A percentile compares a stretch with the other conserved stretches of the same genome.
Conservation (phyloP, 2,797 vertebrate genomes). For the Cuculus canorus region DNA sequence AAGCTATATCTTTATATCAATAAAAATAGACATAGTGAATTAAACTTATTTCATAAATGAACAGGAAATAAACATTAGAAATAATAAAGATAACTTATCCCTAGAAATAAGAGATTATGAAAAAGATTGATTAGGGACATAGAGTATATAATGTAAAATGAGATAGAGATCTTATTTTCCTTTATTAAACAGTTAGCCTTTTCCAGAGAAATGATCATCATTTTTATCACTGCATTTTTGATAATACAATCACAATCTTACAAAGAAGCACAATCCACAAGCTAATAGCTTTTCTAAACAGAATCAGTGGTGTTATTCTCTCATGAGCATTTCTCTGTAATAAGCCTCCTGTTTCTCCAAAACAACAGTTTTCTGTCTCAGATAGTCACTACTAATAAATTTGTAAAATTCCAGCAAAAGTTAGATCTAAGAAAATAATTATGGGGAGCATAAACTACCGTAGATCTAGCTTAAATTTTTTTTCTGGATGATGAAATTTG, state of each 20-base stretch:
- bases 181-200: neutral
- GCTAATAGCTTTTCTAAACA: neutral
- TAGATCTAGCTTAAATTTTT: neutral
- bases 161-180: neutral
- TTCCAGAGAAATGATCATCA: neutral
- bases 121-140: neutral
- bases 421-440: neutral
- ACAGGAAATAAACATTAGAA: neutral
- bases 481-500: neutral
- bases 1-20: neutral
- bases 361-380: neutral
- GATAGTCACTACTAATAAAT: neutral
- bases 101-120: neutral
- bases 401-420: neutral
- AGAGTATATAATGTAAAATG: neutral
- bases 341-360: neutral
- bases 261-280: neutral
- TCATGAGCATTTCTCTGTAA: neutral
- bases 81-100: neutral
- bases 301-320: neutral
- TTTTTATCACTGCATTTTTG: neutral
- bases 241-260: neutral
- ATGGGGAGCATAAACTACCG: neutral
- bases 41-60: neutral
- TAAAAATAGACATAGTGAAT: neutral